Evolutionary conservation across 2,797 vertebrate species (phyloP), one percentile per base, ranked within the genome.

Genomic region (Pangasius sanitwongsei): DNA sequence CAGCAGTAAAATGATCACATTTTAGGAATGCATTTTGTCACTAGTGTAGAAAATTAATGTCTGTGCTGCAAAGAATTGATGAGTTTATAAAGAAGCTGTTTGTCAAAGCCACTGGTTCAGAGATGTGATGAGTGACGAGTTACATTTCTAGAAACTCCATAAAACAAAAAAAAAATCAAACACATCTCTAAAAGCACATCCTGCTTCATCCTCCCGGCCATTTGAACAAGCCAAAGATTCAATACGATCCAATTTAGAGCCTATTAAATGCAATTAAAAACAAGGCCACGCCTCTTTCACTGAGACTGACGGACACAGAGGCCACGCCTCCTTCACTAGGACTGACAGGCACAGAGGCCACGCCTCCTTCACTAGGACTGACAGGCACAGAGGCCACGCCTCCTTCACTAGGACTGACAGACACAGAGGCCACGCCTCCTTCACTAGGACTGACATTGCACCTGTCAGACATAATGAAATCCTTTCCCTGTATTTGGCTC

Each of bases 381-480:
- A 82, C 18, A 61, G 20, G 20, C 34, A 83, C 37, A 63, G 3
- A 48, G 57, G 57, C 34, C 31, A 63, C 37, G 12, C 16, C 80
- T 41, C 31, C 34, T 25, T 61, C 55, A 6, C 0, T 4, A 0
- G 23, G 80, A 82, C 53, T 37, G 80, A 82, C 18, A 61, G 20
- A 11, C 34, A 83, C 37, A 63, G 3, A 48, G 0, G 23, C 6
- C 53, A 80, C 31, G 28, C 75, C 80, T 61, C 18, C 23, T 65
- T 44, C 25, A 5, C 1, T 11, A 6, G 1, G 18, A 12, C 41
- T 6, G 63, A 20, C 65, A n/a, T 1, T 44, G 50, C 86, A 59
- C 78, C 55, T 84, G 82, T 67, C 82, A 67, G 25, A 31, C 44
- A 50, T 84, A 34, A 84, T 69, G n/a, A 84, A 84, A 69, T 50